Evolutionary conservation across 1,140 invertebrate genomes (phyloP).

Genomic region (Cydia splendana): DNA sequence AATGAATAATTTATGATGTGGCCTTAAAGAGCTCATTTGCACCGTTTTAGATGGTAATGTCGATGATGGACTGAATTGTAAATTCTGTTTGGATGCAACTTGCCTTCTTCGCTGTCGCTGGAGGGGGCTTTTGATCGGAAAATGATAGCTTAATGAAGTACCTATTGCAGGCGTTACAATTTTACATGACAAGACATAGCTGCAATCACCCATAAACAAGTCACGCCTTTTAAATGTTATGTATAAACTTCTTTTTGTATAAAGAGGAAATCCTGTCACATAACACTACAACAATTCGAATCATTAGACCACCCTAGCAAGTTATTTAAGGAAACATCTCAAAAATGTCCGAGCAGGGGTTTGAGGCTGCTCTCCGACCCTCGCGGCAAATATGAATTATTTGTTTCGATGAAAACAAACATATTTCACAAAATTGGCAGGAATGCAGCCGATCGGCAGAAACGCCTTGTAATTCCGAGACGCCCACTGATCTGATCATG

Average conservation of each 20-base stretch:
- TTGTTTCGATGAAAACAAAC: conserved; percentile 71
- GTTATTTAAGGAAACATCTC: conserved; percentile 61
- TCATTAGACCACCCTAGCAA: conserved; percentile 59
- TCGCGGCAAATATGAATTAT: conserved; percentile 54
- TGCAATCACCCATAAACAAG: conserved; percentile 4
- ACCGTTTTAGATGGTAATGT: conserved; percentile 55
- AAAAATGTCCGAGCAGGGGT: conserved; percentile 45
- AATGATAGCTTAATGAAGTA: conserved; percentile 41
- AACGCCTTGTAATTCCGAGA: conserved; percentile 70
- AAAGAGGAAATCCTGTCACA: conserved; percentile 28
- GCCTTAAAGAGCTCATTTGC: conserved; percentile 47
- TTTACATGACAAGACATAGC: conserved; percentile 57
- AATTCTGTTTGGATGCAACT: conserved; percentile 48
- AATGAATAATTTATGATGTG: conserved; percentile 38
- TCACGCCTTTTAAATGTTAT: not conserved
- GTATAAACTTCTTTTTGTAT: not conserved
- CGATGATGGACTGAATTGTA: conserved; percentile 50
- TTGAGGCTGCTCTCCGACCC: conserved; percentile 41
- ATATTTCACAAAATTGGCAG: conserved; percentile 70
- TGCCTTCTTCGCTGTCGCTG: conserved; percentile 38
- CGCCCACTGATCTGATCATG: conserved; percentile 72
- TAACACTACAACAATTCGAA: conserved; percentile 40
- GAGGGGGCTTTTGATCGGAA: conserved; percentile 43
- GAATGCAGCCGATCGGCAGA: conserved; percentile 65
- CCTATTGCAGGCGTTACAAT: conserved; percentile 40